Evolutionary conservation across 2,797 vertebrate genomes (phyloP).

Genomic region (Pteronotus mesoamericanus): DNA sequence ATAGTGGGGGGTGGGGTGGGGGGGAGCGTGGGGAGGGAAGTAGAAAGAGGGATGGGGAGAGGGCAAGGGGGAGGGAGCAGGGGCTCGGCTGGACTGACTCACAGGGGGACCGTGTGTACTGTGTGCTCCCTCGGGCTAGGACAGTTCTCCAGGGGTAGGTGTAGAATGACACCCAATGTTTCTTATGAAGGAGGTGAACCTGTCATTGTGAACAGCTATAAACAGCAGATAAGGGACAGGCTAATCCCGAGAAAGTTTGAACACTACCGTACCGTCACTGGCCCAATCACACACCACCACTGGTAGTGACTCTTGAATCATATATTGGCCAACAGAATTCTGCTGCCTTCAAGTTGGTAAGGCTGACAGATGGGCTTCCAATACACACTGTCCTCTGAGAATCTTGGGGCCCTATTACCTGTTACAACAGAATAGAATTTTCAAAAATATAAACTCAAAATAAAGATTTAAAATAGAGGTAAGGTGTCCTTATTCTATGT

Average conservation of each 20-base stretch:
- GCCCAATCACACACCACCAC: neutral
- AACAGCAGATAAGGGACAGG: neutral
- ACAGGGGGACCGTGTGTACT: neutral
- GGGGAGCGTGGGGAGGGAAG: neutral
- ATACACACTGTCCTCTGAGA: neutral
- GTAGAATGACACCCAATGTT: neutral
- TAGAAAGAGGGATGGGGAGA: too few relatives aligned
- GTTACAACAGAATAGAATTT: neutral
- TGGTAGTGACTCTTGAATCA: neutral
- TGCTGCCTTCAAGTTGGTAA: neutral
- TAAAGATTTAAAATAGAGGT: neutral
- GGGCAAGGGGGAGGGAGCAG: neutral
- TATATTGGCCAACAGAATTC: neutral
- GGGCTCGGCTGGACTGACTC: neutral
- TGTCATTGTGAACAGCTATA: neutral
- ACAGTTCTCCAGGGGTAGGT: neutral
- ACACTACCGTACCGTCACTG: neutral
- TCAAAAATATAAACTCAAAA: neutral
- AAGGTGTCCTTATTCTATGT: neutral
- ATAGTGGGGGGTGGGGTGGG: neutral
- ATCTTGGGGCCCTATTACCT: neutral
- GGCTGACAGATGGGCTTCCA: neutral
- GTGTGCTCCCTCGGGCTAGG: neutral
- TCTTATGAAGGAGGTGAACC: neutral
- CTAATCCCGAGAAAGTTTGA: neutral